Percentiles rank a stretch among this genome's conserved stretches.
Evolutionary conservation across 2,797 vertebrate species (phyloP).

Genomic region (Pseudochromis fuscus): DNA sequence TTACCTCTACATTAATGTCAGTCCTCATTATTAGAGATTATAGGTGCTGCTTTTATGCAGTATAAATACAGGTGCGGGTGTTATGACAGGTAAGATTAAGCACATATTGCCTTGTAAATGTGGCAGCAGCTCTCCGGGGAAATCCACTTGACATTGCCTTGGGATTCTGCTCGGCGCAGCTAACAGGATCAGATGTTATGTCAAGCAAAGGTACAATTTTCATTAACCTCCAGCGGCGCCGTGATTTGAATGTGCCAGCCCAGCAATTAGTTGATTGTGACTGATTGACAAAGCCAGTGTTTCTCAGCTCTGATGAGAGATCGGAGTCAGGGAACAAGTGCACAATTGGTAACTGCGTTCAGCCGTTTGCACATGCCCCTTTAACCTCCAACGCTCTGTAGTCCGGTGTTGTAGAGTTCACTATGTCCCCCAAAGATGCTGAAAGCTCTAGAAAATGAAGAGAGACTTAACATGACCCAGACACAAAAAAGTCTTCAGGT

Average conservation of each 20-base stretch:
- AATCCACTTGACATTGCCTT: slow-evolving; percentile 70
- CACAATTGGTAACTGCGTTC: slow-evolving; percentile 16
- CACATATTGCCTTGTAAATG: slow-evolving; percentile 35
- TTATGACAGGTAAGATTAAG: slow-evolving; percentile 61
- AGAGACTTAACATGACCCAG: not conserved
- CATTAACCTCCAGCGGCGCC: slow-evolving; percentile 90
- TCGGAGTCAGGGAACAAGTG: slow-evolving; percentile 23
- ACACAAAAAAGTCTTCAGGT: no score
- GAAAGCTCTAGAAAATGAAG: not conserved
- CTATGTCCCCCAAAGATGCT: not conserved
- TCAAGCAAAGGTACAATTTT: slow-evolving; percentile 84
- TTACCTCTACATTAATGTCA: slow-evolving; percentile 3
- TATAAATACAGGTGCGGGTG: slow-evolving; percentile 36
- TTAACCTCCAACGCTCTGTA: not conserved
- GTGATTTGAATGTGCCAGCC: slow-evolving; percentile 88
- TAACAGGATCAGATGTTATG: slow-evolving; percentile 81
- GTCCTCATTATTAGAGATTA: slow-evolving; percentile 32
- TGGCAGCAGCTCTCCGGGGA: slow-evolving; percentile 59
- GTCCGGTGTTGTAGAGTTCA: not conserved
- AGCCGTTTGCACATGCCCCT: not conserved
- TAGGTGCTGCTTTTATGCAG: slow-evolving; percentile 37
- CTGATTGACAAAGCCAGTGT: slow-evolving; percentile 81
- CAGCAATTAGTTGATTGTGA: slow-evolving; percentile 89
- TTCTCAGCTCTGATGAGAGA: slow-evolving; percentile 40
- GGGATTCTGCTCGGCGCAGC: slow-evolving; percentile 61